Base-by-base conservation (phyloP, 2,888 invertebrate genomes). In the Drosophila paranaensis region DNA sequence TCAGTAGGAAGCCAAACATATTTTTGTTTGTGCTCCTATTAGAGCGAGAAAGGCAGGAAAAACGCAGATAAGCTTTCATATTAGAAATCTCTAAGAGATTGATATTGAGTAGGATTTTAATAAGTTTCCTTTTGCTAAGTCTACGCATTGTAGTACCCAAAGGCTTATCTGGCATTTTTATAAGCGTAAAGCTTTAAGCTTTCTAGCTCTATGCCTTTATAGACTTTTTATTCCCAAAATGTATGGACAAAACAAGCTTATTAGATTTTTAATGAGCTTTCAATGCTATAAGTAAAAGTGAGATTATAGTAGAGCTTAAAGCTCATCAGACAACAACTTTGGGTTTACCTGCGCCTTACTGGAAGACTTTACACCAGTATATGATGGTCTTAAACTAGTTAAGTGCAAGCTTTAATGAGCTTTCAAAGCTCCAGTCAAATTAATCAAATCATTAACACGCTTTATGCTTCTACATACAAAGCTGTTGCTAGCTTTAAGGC, bases 1-100 rank as follows among this genome's bases (percentile, higher is more conserved):
- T 35, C 57, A 54, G 2, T 0, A 14, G 4, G 60, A 60, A 60
- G 60, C 42, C 60, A 54, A 39, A 27, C 5, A n/a, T 35, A 50
- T 10, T 48, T 48, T 9, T n/a, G 13, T n/a, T 8, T 4, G 3
- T 35, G 8, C 16, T 35, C 0, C 6, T 16, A 37, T 1, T 13
- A 35, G 5, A n/a, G 1, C 25, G 6, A 25, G 2, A n/a, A 1
- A 35, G 6, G 11, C 6, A 2, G 14, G 3, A n/a, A 20, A 43
- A 14, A 6, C 8, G 8, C 10, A n/a, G n/a, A 30, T 16, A 42
- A 9, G 2, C 11, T 30, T 55, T 55, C 6, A 16, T 13, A 30
- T 16, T 16, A 46, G 46, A 45, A 45, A 45, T 8, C 13, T 13
- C 5, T 5, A 4, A 33, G 30, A 27, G 3, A 27, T 27, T 27